These are phyloP conservation scores for Phainopepla nitens DNA, from an alignment of 2,113 vertebrate genomes.

Conservation along the genomic window DNA sequence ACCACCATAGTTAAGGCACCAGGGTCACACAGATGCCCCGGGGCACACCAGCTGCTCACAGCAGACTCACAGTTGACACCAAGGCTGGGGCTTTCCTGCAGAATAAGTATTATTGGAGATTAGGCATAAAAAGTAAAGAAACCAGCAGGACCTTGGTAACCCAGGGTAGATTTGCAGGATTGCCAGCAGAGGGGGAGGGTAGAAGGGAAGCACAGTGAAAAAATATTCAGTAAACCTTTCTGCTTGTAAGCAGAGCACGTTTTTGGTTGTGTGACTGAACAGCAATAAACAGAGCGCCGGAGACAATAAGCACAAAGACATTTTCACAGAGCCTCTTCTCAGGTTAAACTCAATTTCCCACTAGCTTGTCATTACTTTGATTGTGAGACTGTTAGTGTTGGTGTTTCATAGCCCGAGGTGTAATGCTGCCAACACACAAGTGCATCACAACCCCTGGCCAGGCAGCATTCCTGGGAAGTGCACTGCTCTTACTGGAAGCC, in stretches of 20 bases:
- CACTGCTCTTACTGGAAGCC: not conserved
- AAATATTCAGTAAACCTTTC: not conserved
- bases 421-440: accelerated
- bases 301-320: not conserved
- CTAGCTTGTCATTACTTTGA: not conserved
- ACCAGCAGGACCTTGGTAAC: not conserved
- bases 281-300: not conserved
- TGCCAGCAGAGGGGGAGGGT: not conserved
- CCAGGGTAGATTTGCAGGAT: not conserved
- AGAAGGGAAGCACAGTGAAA: not conserved
- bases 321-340: not conserved
- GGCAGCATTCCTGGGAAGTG: not conserved
- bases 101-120: not conserved
- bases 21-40: accelerated
- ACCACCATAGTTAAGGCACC: not conserved
- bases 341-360: not conserved
- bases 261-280: not conserved
- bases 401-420: not conserved
- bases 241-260: not conserved
- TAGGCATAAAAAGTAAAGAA: not conserved
- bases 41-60: not conserved
- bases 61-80: not conserved
- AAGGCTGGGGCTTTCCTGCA: not conserved
- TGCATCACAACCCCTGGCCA: not conserved
- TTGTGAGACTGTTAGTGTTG: not conserved